Conservation (phyloP, 2,797 vertebrate species). For the Podargus strigoides region DNA sequence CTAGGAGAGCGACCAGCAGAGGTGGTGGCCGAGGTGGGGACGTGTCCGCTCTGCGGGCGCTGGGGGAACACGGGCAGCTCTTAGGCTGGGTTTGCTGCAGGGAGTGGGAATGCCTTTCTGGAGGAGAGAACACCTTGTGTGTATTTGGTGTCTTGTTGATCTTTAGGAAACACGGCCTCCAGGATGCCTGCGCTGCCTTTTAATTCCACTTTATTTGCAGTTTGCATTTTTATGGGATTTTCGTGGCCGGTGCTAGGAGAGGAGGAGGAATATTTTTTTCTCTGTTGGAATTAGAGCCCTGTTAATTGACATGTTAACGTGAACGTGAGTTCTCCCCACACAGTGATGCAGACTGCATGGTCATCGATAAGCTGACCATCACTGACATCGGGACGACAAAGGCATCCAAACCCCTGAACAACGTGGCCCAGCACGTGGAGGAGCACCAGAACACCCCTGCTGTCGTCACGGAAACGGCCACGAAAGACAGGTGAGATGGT, state of each 20-base stretch:
- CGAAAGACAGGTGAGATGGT: conserved; percentile 64
- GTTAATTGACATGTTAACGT: accelerated
- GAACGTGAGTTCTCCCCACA: not conserved
- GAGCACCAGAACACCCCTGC: not conserved
- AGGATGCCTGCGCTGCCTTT: accelerated
- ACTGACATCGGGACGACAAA: not conserved
- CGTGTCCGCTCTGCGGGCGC: accelerated
- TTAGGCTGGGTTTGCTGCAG: not conserved
- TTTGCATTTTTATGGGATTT: not conserved
- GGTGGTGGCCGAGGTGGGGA: not conserved
- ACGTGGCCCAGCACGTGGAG: not conserved
- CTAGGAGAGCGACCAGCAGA: not conserved
- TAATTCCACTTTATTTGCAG: not conserved
- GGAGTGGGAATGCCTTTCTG: accelerated
- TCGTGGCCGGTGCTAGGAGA: not conserved
- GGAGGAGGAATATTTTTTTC: not conserved
- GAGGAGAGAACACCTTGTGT: not conserved
- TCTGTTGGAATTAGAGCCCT: not conserved
- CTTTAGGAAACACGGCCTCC: not conserved
- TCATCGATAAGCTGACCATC: conserved; percentile 20
- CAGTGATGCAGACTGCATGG: conserved; percentile 29
- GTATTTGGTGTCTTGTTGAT: not conserved
- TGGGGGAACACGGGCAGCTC: accelerated
- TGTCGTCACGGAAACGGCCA: not conserved
- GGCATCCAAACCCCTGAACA: not conserved